Evolutionary conservation across 2,113 vertebrate species (phyloP).

Genomic region (Tretioscincus oriximinensis): DNA sequence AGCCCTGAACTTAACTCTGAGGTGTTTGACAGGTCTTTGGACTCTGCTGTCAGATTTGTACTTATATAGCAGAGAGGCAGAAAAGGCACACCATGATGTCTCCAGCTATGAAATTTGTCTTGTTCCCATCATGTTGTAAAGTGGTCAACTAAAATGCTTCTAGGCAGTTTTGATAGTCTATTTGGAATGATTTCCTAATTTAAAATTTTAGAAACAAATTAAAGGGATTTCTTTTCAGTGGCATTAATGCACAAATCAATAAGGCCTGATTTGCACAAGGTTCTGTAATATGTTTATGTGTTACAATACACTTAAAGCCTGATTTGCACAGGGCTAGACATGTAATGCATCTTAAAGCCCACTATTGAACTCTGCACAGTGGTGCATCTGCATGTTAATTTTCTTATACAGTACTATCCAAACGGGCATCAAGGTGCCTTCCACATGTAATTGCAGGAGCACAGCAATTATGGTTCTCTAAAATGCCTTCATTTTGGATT

Average conservation of each 20-base stretch:
- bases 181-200: slow-evolving; percentile 17
- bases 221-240: slow-evolving; percentile 25
- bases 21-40: slow-evolving; percentile 57
- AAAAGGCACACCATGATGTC: slow-evolving; percentile 23
- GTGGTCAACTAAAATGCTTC: slow-evolving; percentile 7
- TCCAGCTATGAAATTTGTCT: slow-evolving; percentile 18
- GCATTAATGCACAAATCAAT: slow-evolving; percentile 23
- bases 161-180: not conserved
- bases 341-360: too few species aligned
- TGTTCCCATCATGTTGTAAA: slow-evolving; percentile 17
- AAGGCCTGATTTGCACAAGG: too few species aligned
- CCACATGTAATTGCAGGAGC: too few species aligned
- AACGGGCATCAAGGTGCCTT: too few species aligned
- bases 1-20: slow-evolving; percentile 31
- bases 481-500: too few species aligned
- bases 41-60: slow-evolving; percentile 48
- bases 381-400: too few species aligned
- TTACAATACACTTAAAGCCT: too few species aligned
- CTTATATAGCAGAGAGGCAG: slow-evolving; percentile 40
- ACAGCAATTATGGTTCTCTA: too few species aligned
- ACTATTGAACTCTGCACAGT: too few species aligned
- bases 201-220: not conserved
- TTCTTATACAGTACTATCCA: too few species aligned
- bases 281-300: too few species aligned
- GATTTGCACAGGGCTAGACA: too few species aligned